A percentile compares a stretch with the other conserved stretches of the same genome.
Evolutionary conservation across 2,888 invertebrate species (phyloP).

Genomic region (Eilema sororculum): DNA sequence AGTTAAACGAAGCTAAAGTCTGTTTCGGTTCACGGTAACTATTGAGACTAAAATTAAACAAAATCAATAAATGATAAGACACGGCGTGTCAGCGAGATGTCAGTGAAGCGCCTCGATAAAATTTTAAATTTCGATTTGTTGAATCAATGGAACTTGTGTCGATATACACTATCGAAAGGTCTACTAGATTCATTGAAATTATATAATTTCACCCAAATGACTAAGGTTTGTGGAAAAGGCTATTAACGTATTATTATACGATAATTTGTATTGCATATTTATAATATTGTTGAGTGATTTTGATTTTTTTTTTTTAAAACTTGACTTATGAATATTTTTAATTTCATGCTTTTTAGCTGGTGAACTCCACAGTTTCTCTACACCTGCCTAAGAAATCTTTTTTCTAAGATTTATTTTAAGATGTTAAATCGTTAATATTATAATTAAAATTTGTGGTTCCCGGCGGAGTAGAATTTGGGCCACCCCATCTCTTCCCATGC

Average conservation of each 20-base stretch:
- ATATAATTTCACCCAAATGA: neutral
- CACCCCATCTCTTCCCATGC: too few species aligned
- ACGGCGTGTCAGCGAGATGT: slow-evolving; percentile 55
- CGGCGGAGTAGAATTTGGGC: too few species aligned
- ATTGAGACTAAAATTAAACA: slow-evolving; percentile 44
- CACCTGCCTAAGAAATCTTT: too few species aligned
- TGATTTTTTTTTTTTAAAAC: too few species aligned
- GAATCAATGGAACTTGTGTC: slow-evolving; percentile 54
- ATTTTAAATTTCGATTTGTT: slow-evolving; percentile 69
- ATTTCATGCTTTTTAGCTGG: too few species aligned
- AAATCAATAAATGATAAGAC: slow-evolving; percentile 52
- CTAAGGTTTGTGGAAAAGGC: neutral
- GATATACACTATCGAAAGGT: slow-evolving; percentile 47
- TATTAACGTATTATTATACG: neutral
- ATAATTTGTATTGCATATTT: neutral
- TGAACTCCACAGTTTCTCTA: too few species aligned
- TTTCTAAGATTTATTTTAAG: too few species aligned
- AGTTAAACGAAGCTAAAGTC: slow-evolving; percentile 13
- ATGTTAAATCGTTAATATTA: too few species aligned
- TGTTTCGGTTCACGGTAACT: slow-evolving; percentile 31
- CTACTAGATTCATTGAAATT: neutral
- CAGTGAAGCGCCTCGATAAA: slow-evolving; percentile 48
- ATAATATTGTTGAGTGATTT: neutral
- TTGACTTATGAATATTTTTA: too few species aligned
- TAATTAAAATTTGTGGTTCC: too few species aligned